Conservation (phyloP, 2,888 invertebrate species). For the Folsomia candida region DNA sequence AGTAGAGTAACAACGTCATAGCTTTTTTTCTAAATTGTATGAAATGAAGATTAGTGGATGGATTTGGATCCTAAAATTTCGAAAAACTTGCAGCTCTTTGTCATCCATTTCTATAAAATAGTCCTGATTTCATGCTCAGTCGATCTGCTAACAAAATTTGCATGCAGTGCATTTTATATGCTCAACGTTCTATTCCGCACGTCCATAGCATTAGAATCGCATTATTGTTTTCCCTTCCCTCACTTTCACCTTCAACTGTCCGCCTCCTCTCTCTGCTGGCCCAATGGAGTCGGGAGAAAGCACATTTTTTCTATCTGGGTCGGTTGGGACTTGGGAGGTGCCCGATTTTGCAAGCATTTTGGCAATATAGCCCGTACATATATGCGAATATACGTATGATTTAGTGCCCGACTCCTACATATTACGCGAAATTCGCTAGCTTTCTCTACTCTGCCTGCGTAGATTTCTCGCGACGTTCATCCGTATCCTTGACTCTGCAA, state of each 20-base stretch:
- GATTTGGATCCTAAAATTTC: too few species aligned
- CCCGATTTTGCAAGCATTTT: not conserved
- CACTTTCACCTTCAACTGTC: not conserved
- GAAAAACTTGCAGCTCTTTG: not conserved
- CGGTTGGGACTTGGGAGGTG: not conserved
- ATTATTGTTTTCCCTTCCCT: not conserved
- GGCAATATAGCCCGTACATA: not conserved
- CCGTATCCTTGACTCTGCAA: not conserved
- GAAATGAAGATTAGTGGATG: not conserved
- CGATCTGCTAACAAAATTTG: not conserved
- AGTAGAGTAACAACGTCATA: too few species aligned
- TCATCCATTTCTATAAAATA: not conserved
- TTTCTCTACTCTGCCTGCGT: not conserved
- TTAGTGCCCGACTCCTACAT: too few species aligned
- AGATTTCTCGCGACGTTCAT: not conserved
- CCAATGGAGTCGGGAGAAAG: not conserved
- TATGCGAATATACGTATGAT: too few species aligned
- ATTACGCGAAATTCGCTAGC: not conserved
- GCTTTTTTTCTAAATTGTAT: too few species aligned
- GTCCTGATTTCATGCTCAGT: not conserved
- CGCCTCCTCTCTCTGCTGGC: not conserved
- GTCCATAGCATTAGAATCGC: not conserved
- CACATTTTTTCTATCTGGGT: not conserved
- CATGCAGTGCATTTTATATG: not conserved
- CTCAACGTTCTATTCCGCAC: not conserved